Evolutionary conservation across 2,888 invertebrate species (phyloP).

Genomic region (Mimachlamys varia): DNA sequence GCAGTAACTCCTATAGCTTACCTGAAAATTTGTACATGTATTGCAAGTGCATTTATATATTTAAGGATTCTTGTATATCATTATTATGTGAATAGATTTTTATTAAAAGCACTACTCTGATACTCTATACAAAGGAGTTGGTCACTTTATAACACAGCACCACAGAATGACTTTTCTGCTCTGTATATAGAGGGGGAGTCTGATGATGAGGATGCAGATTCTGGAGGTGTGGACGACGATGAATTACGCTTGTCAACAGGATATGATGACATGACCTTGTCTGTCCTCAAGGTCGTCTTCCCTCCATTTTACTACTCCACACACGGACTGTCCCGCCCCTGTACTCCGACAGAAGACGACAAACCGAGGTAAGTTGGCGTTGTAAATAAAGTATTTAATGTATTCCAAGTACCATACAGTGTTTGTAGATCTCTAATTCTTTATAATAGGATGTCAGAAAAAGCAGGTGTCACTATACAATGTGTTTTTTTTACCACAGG

Average conservation of each 20-base stretch:
- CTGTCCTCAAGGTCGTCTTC: slow-evolving; percentile 75
- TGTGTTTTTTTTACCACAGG: slow-evolving; percentile 56
- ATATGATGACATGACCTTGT: slow-evolving; percentile 61
- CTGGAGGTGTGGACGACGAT: neutral
- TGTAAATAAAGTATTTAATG: neutral
- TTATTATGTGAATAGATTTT: neutral
- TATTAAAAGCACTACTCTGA: too few species aligned
- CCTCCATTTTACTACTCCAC: slow-evolving; percentile 79
- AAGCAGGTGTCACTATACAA: too few species aligned
- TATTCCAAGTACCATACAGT: neutral
- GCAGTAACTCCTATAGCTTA: neutral
- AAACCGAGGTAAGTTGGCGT: slow-evolving; percentile 64
- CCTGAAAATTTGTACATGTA: neutral
- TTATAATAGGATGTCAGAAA: neutral
- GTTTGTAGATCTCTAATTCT: neutral
- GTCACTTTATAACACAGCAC: too few species aligned
- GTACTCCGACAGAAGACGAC: slow-evolving; percentile 72
- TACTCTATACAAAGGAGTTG: too few species aligned
- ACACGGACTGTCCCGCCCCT: slow-evolving; percentile 77
- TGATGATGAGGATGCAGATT: neutral
- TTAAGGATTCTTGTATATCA: too few species aligned
- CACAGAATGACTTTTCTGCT: neutral
- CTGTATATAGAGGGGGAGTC: neutral
- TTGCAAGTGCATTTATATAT: too few species aligned
- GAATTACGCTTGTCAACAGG: neutral